Base-by-base conservation (phyloP, 2,888 invertebrate species). In the Orthosia incerta region DNA sequence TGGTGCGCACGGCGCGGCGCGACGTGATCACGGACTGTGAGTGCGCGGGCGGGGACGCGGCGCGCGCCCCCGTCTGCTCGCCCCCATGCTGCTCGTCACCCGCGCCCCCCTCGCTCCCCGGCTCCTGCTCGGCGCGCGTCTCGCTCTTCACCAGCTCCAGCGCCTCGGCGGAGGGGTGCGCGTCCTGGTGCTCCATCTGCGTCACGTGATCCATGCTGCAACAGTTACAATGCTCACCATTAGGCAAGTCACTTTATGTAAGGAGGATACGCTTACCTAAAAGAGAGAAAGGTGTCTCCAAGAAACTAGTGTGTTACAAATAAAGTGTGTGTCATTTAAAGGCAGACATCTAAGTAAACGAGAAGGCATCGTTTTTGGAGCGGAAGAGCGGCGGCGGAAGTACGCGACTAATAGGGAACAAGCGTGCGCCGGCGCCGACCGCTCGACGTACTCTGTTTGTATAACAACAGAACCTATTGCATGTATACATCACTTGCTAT, bases 1-100 rank as follows among this genome's bases (percentile, higher is more conserved):
- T 97, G 48, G 97, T 97, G 64, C 97, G 95, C 64, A 97, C 94
- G 77, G 96, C 95, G 70, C 97, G 95, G 15, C 97, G 95, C 46
- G 96, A 94, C 16, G 97, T 97, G 89, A 97, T 97, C 26, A 97
- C 97, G 20, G 95, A 94, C 74, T 92, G 93, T n/a, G 89, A 88
- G 71, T 91, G 93, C 64, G 95, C 93, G 83, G 76, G 95, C n/a
- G 89, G 90, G 9, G 89, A 86, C 18, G 79, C 83, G 12, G 66
- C 77, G 53, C 76, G 76, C 76, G 9, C 65, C 60, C 16, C 63
- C 71, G 57, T 48, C 13, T 39, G 39, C 39, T 39, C 39, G 39
- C 4, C 53, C 31, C 65, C 50, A 16, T 74, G 79, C 18, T 78
- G 80, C 46, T 74, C 76, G n/a, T 66, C 71, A 11, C 20, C 20